These are phyloP conservation scores for Drosophila subquinaria DNA, from an alignment of 2,888 invertebrate genomes.

Conservation along the genomic window DNA sequence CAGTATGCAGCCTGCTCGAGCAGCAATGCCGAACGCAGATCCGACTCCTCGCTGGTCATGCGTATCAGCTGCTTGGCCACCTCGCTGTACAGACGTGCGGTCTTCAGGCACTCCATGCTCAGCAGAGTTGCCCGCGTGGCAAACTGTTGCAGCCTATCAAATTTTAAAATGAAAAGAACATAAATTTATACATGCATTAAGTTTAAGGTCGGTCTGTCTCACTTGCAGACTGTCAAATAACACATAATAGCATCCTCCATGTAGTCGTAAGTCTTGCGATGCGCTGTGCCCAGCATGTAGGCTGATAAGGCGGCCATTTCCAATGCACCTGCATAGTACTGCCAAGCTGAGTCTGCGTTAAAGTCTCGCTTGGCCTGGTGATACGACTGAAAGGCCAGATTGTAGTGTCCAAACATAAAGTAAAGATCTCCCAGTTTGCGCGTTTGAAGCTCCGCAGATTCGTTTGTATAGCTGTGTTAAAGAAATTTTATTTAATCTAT, in stretches of 20 bases:
- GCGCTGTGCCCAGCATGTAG: constrained; percentile 93
- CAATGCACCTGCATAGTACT: constrained; percentile 97
- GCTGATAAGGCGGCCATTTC: constrained; percentile 98
- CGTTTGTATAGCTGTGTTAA: constrained; percentile 89
- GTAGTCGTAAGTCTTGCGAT: constrained; percentile 93
- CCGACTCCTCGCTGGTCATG: constrained; percentile 99
- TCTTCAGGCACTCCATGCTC: constrained; percentile 94
- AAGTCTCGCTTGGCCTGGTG: constrained; percentile 99
- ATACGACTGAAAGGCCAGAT: constrained; percentile 94
- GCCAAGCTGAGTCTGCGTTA: constrained; percentile 98
- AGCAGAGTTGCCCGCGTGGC: constrained; percentile 96
- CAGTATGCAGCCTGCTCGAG: constrained; percentile 98
- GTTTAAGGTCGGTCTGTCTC: constrained; percentile 55
- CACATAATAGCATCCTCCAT: constrained; percentile 98
- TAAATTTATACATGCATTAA: not conserved
- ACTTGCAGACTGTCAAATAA: constrained; percentile 96
- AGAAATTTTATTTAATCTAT: not conserved
- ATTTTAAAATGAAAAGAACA: constrained; percentile 1
- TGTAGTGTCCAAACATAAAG: constrained; percentile 98
- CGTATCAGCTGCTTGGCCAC: constrained; percentile 98
- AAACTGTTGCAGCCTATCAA: constrained; percentile 92
- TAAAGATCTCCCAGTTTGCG: constrained; percentile 97
- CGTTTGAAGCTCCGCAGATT: constrained; percentile 96
- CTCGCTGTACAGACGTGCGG: constrained; percentile 92
- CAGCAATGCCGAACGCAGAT: constrained; percentile 95